Percentiles rank a stretch among this genome's conserved stretches.
phyloP scores from a whole-genome alignment of 2,888 invertebrate species.

The Gari tellinella region DNA sequence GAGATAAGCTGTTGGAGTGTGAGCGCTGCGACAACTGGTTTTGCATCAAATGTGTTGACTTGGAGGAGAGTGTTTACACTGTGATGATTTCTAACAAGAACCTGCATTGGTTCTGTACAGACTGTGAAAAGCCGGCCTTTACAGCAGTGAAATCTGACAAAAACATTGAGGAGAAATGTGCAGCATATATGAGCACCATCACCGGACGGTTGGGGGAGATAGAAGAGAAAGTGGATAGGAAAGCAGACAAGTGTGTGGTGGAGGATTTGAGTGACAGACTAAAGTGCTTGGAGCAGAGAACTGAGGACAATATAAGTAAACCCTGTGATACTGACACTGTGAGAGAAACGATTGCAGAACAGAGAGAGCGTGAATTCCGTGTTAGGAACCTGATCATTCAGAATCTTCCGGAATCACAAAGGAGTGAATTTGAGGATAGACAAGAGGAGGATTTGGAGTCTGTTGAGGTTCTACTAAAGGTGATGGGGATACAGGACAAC shows the following conservation, averaged over 20 bases:
- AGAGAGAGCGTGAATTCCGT: not conserved
- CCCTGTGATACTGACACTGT: not conserved
- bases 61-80: not conserved
- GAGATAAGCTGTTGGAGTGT: slow-evolving; percentile 12
- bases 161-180: slow-evolving; percentile 7
- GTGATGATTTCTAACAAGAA: not conserved
- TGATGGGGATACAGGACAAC: not conserved
- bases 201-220: not conserved
- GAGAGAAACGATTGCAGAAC: not conserved
- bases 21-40: slow-evolving; percentile 14
- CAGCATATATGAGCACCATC: slow-evolving; percentile 6
- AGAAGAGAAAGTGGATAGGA: slow-evolving; percentile 3
- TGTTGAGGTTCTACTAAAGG: slow-evolving; percentile 7
- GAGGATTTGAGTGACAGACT: not conserved
- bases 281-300: not conserved
- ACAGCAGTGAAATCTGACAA: slow-evolving; percentile 15
- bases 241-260: slow-evolving; percentile 8
- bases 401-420: not conserved
- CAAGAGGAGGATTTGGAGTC: not conserved
- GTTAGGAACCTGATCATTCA: not conserved
- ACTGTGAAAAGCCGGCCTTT: slow-evolving; percentile 9
- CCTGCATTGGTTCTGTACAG: slow-evolving; percentile 8
- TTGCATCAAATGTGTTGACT: slow-evolving; percentile 2
- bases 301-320: not conserved
- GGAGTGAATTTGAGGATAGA: slow-evolving; percentile 1